These are phyloP conservation scores for Cranoglanis bouderius DNA, from an alignment of 2,113 vertebrate species.

Conservation along the genomic window DNA sequence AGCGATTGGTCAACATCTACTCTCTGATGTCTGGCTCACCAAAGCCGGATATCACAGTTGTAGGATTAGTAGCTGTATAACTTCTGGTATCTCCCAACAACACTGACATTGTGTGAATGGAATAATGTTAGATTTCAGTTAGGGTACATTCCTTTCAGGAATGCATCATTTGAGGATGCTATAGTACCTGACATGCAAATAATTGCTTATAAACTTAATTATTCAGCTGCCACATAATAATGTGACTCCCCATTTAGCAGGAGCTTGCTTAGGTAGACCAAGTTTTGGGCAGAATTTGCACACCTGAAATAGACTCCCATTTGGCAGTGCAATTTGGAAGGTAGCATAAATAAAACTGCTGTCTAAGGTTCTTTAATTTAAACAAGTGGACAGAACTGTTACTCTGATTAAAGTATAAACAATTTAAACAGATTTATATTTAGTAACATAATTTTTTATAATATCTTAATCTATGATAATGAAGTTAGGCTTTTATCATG, in stretches of 20 bases:
- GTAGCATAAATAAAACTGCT: not conserved
- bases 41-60: constrained; percentile 19
- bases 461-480: not conserved
- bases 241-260: not conserved
- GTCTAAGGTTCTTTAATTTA: not conserved
- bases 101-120: not conserved
- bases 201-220: not conserved
- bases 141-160: not conserved
- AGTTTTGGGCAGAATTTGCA: not conserved
- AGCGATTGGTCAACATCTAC: constrained; percentile 60
- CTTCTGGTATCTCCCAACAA: constrained; percentile 8
- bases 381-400: not conserved
- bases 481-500: not conserved
- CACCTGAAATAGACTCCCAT: not conserved
- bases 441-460: not conserved
- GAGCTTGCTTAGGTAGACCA: not conserved
- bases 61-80: constrained; percentile 6
- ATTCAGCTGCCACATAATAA: constrained; percentile 1
- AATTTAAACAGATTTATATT: not conserved
- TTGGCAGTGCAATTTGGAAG: not conserved
- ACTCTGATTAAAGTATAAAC: not conserved
- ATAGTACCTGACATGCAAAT: not conserved
- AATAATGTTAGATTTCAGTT: not conserved
- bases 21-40: constrained; percentile 54
- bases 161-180: not conserved